Base-by-base conservation (phyloP, 2,797 vertebrate species). In the Enteromius fasciolatus region DNA sequence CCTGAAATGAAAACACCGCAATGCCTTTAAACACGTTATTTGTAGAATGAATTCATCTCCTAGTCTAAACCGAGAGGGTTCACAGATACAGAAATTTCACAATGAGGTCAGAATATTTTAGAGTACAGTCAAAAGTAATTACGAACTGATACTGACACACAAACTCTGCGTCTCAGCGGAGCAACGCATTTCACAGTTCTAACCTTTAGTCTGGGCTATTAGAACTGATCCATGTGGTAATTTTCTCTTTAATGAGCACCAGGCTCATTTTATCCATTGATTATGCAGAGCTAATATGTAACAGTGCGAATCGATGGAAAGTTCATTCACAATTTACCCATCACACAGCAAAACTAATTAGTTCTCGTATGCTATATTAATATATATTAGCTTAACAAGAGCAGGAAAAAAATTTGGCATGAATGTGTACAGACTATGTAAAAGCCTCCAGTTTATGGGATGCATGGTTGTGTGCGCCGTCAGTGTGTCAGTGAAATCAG, bases 231-330 rank as follows among this genome's bases (percentile, higher is more conserved):
- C 85, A 67, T 80, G 80, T 84, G 80, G 85, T 85, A 76, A 88
- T 88, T 88, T 88, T 86, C 76, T 31, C 81, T 82, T 82, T 88
- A 88, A 88, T 85, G 87, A 86, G 87, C 84, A 86, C 81, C 78
- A 67, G 78, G 70, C 87, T 88, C 87, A 85, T 88, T 88, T 79
- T 86, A 84, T 86, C 74, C 87, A 94, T 95, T 94, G 94, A 94
- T 94, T 94, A 94, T 93, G 92, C 91, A 89, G 91, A 92, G 90
- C 93, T 94, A 94, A 94, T 94, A 94, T 93, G 90, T 89, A 92
- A 91, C 89, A 88, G 86, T 87, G 87, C 54, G 80, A 91, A 93
- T 95, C 94, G 91, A 95, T 94, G 90, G 41, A 88, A 81, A 86
- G 88, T 87, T 89, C 76, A 44, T 89, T 88, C 90, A 83, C 86